Percentiles rank a stretch among this genome's conserved stretches.
Evolutionary conservation across 2,797 vertebrate genomes (phyloP).

Genomic region (Potorous gilbertii): DNA sequence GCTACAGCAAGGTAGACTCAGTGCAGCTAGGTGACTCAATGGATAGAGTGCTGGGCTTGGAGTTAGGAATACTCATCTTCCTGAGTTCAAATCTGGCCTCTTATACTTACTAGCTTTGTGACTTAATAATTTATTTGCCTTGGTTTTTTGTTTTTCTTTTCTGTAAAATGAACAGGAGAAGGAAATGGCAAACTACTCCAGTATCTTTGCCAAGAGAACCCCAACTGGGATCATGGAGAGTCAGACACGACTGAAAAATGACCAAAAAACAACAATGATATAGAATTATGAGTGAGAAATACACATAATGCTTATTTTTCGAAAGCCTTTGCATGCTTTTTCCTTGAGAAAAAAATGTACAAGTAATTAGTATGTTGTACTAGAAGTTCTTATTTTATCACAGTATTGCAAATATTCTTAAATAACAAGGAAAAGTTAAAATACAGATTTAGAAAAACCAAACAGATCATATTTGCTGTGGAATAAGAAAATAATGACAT

Average conservation of each 20-base stretch:
- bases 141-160: background rate
- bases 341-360: slow-evolving; percentile 13
- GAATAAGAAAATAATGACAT: slow-evolving; percentile 61
- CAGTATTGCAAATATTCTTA: slow-evolving; percentile 44
- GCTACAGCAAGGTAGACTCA: background rate
- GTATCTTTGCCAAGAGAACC: background rate
- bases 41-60: background rate
- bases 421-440: slow-evolving; percentile 33
- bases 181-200: background rate
- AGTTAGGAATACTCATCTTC: background rate
- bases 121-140: background rate
- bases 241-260: background rate
- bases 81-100: background rate
- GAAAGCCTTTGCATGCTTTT: slow-evolving; percentile 36
- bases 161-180: background rate
- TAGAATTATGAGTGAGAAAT: slow-evolving; percentile 1
- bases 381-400: background rate
- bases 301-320: slow-evolving; percentile 50
- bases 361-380: background rate
- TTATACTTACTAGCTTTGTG: background rate
- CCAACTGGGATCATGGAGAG: background rate
- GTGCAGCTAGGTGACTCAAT: background rate
- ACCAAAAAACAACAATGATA: background rate
- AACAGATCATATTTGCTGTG: background rate
- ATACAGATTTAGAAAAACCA: slow-evolving; percentile 13